Evolutionary conservation across 2,888 invertebrate genomes (phyloP).

Genomic region (Calliopum simillimum): DNA sequence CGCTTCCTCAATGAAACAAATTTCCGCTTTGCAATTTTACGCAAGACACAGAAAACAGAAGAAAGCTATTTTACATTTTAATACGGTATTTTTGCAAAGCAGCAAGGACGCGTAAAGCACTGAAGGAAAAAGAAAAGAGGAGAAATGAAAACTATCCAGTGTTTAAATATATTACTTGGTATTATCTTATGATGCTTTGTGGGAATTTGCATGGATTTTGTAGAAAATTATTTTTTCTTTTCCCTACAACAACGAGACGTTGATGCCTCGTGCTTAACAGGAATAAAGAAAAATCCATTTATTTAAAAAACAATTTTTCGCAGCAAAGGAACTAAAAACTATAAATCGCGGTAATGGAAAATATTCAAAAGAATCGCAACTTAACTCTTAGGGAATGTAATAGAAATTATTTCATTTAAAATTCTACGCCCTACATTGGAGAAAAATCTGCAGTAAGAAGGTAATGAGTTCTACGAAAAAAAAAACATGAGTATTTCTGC

Average conservation of each 20-base stretch:
- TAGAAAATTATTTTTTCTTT: not conserved
- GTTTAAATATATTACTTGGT: not conserved
- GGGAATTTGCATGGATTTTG: constrained; percentile 9
- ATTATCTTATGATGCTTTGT: not conserved
- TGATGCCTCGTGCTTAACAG: not conserved
- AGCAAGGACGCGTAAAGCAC: too few species aligned
- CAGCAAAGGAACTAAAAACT: not conserved
- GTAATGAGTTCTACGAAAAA: too few species aligned
- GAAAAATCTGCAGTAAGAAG: too few species aligned
- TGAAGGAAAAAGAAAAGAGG: too few species aligned
- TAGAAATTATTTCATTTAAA: too few species aligned
- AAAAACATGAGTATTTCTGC: too few species aligned
- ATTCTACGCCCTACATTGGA: too few species aligned
- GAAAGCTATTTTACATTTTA: constrained; percentile 5
- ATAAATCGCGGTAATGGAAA: not conserved
- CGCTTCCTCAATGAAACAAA: constrained; percentile 13
- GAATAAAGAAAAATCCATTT: not conserved
- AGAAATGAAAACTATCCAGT: not conserved
- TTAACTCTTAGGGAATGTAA: too few species aligned
- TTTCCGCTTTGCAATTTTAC: constrained; percentile 12
- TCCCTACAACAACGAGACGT: not conserved
- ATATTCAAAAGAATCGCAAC: too few species aligned
- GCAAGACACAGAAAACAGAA: not conserved
- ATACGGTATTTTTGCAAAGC: too few species aligned
- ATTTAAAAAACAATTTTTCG: not conserved